These are phyloP conservation scores for Porites divaricata DNA, from an alignment of 92 coral and sea anemone genomes.

Conservation along the genomic window DNA sequence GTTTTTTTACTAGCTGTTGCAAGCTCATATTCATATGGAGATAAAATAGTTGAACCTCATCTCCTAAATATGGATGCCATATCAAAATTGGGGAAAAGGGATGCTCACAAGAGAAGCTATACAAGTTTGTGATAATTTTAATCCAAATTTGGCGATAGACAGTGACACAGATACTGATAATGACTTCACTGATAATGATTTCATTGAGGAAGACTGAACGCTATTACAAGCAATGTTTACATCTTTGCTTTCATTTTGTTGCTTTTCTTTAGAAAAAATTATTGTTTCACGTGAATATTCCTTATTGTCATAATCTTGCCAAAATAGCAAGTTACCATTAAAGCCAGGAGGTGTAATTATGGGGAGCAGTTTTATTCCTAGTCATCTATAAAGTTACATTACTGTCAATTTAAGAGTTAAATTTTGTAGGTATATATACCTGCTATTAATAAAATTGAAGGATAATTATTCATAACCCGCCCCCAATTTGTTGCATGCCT, in stretches of 20 bases:
- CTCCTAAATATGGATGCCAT: too few relatives aligned
- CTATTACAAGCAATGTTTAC: too few relatives aligned
- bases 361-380: slow-evolving; percentile 3
- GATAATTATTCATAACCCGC: not conserved
- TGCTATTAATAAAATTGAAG: not conserved
- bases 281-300: not conserved
- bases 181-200: not conserved
- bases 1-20: too few relatives aligned
- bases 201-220: too few relatives aligned
- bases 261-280: not conserved
- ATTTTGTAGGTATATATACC: too few relatives aligned
- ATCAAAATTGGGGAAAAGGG: not conserved
- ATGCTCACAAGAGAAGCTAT: not conserved
- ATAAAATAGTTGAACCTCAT: too few relatives aligned
- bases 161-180: too few relatives aligned
- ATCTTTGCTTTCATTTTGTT: not conserved
- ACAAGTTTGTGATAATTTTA: not conserved
- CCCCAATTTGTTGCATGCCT: not conserved
- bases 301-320: not conserved
- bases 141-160: not conserved
- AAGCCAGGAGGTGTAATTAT: too few relatives aligned
- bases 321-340: too few relatives aligned
- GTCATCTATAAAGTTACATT: not conserved
- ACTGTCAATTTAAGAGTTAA: not conserved
- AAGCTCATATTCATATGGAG: too few relatives aligned